A percentile compares a stretch with the other conserved stretches of the same genome.
These are phyloP conservation scores for Drosophila birchii DNA, from an alignment of 2,888 invertebrate species.

Conservation along the genomic window DNA sequence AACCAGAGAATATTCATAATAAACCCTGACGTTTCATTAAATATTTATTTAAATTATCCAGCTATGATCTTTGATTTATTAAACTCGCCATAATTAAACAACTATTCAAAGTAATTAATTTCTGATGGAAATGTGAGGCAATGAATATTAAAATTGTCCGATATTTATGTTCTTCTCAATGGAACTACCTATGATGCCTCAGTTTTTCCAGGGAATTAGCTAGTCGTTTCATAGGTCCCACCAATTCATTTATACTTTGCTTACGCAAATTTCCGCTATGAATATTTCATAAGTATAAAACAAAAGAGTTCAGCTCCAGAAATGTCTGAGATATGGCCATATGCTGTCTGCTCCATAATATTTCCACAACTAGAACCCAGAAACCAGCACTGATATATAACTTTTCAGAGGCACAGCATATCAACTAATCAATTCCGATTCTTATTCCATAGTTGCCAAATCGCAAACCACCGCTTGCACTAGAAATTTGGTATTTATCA, in stretches of 20 bases:
- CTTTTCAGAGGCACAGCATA: constrained; percentile 28
- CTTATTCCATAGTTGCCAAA: constrained; percentile 46
- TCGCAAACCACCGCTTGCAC: constrained; percentile 20
- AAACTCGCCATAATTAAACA: neutral
- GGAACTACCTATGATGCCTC: too few relatives aligned
- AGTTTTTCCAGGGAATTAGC: neutral
- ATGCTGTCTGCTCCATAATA: neutral
- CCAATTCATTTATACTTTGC: constrained; percentile 1
- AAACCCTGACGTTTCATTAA: neutral
- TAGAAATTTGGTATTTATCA: constrained; percentile 65
- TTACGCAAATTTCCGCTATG: constrained; percentile 43
- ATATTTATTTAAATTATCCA: neutral
- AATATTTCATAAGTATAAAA: constrained; percentile 45
- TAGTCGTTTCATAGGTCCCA: neutral
- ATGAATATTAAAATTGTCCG: neutral
- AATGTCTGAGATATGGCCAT: constrained; percentile 1
- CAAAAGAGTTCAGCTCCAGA: constrained; percentile 4
- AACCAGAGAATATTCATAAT: neutral
- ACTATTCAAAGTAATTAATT: neutral
- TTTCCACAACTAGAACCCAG: neutral
- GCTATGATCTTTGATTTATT: neutral
- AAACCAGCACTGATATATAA: neutral
- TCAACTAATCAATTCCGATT: constrained; percentile 58
- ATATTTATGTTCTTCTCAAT: neutral
- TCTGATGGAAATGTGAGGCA: neutral